phyloP scores from a whole-genome alignment of 2,888 invertebrate genomes.

The Agrochola lota region DNA sequence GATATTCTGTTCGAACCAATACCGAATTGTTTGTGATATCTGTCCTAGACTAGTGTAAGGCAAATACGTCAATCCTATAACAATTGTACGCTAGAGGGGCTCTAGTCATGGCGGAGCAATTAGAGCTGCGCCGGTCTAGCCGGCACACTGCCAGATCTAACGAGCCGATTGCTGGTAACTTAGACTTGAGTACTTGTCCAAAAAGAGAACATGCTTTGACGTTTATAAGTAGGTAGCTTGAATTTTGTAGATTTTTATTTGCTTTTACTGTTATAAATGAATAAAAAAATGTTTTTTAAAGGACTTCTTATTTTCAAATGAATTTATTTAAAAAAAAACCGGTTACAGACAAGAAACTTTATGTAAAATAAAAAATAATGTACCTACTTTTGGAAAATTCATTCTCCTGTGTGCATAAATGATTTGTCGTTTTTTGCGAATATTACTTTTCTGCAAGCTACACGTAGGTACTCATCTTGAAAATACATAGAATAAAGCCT shows the following conservation, averaged over 20 bases:
- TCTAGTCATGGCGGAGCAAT: constrained; percentile 37
- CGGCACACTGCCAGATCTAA: constrained; percentile 38
- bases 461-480: background rate
- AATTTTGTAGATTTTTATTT: background rate
- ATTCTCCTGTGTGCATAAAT: background rate
- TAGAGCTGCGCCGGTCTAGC: constrained; percentile 27
- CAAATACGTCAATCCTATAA: constrained; percentile 32
- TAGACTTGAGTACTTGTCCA: constrained; percentile 6
- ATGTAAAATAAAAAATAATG: background rate
- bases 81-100: constrained; percentile 6
- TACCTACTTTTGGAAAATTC: no score
- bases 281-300: no score
- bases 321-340: no score
- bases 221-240: background rate
- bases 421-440: background rate
- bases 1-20: background rate
- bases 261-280: no score
- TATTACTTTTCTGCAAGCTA: background rate
- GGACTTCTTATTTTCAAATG: no score
- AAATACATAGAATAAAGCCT: constrained; percentile 1
- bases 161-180: constrained; percentile 20
- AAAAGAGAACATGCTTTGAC: constrained; percentile 11
- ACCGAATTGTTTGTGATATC: constrained; percentile 8
- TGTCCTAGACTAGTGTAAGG: constrained; percentile 2
- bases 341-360: background rate